Conservation (phyloP, 2,888 invertebrate species). For the Tryphoninae sp. region DNA sequence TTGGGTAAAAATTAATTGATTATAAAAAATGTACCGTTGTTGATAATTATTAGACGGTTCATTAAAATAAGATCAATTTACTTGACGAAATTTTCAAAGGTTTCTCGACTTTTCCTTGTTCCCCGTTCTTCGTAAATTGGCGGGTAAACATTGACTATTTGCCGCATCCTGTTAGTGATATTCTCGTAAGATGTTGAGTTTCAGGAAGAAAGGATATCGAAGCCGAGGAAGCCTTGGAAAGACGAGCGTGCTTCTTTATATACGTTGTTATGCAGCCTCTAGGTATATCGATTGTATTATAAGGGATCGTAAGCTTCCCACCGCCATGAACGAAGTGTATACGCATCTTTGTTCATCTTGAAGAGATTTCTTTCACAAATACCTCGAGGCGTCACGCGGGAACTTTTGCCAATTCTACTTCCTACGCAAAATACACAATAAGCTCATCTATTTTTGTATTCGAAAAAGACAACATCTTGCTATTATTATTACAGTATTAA, state of each 20-base stretch:
- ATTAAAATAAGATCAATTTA: neutral
- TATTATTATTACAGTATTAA: too few species aligned
- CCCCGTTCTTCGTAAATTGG: neutral
- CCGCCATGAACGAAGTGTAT: constrained; percentile 28
- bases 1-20: neutral
- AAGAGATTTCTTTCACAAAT: constrained; percentile 11
- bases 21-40: neutral
- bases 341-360: constrained; percentile 30
- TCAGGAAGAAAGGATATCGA: neutral
- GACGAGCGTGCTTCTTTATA: neutral
- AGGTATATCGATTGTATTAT: constrained; percentile 30
- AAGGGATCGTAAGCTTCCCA: constrained; percentile 25
- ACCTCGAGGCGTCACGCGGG: neutral
- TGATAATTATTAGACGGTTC: neutral
- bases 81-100: neutral
- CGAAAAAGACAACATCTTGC: neutral
- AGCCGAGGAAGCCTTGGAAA: neutral
- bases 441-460: neutral
- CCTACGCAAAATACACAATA: neutral
- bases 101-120: neutral
- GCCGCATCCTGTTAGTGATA: neutral
- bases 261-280: neutral
- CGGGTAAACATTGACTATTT: neutral
- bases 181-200: neutral
- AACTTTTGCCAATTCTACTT: neutral